phyloP scores from a whole-genome alignment of 1,140 invertebrate genomes.

The Pogonus chalceus region DNA sequence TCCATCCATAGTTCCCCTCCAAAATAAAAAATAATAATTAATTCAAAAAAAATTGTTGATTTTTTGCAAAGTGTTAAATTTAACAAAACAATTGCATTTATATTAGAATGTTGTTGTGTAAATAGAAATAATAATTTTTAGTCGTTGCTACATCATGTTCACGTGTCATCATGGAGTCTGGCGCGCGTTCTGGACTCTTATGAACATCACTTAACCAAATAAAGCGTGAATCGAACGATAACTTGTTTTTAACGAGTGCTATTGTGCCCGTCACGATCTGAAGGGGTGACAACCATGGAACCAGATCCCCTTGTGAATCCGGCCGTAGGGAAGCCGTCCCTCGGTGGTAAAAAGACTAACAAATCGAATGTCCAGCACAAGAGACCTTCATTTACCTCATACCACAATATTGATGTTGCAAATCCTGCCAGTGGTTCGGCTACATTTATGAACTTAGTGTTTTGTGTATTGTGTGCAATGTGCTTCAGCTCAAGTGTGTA shows the following conservation, averaged over 20 bases:
- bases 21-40: too few relatives aligned
- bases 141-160: neutral
- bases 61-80: too few relatives aligned
- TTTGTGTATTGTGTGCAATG: constrained; percentile 33
- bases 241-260: constrained; percentile 7
- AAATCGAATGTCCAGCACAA: neutral
- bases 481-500: constrained; percentile 30
- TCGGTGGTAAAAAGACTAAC: constrained; percentile 11
- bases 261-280: constrained; percentile 13
- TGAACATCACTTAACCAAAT: constrained; percentile 1
- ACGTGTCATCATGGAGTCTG: neutral
- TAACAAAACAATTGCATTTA: too few relatives aligned
- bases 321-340: neutral
- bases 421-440: neutral
- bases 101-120: too few relatives aligned
- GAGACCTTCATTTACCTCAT: constrained; percentile 6
- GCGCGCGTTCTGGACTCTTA: neutral
- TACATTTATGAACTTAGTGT: constrained; percentile 22
- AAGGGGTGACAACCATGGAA: constrained; percentile 19
- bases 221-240: constrained; percentile 5
- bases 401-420: neutral
- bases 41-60: too few relatives aligned
- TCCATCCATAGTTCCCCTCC: too few relatives aligned
- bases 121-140: too few relatives aligned
- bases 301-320: constrained; percentile 14